Evolutionary conservation across 2,888 invertebrate genomes (phyloP).

Genomic region (Lagria hirta): DNA sequence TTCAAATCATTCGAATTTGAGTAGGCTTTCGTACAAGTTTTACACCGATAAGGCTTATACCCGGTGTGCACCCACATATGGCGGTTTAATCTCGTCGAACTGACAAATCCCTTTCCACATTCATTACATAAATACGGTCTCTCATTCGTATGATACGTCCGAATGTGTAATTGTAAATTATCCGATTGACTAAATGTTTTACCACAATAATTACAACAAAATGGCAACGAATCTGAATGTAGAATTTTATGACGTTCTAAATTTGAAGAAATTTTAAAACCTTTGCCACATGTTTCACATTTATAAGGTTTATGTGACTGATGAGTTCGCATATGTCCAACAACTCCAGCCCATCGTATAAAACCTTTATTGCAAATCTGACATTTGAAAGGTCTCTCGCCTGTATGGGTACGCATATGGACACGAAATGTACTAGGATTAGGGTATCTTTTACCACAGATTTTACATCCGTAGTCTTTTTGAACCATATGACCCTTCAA

Average conservation of each 20-base stretch:
- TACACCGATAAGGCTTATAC: conserved; percentile 46
- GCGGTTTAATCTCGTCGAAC: conserved; percentile 47
- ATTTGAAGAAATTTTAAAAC: conserved; percentile 50
- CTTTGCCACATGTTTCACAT: conserved; percentile 48
- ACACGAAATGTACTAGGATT: conserved; percentile 53
- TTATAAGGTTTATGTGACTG: conserved; percentile 45
- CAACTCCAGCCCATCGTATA: conserved; percentile 49
- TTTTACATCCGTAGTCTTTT: conserved; percentile 50
- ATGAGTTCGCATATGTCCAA: conserved; percentile 50
- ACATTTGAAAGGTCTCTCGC: conserved; percentile 51
- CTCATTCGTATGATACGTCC: conserved; percentile 50
- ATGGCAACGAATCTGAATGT: conserved; percentile 46
- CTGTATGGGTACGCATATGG: conserved; percentile 65
- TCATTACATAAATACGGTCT: conserved; percentile 49
- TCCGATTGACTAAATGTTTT: conserved; percentile 50
- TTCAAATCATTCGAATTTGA: conserved; percentile 48
- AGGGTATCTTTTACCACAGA: conserved; percentile 52
- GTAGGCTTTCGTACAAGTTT: conserved; percentile 45
- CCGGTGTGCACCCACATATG: conserved; percentile 52
- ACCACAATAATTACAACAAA: conserved; percentile 48
- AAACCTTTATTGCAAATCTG: conserved; percentile 50
- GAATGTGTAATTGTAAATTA: conserved; percentile 48
- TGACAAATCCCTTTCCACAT: conserved; percentile 51
- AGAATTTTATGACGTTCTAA: conserved; percentile 49
- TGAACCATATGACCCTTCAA: conserved; percentile 49